phyloP scores from a whole-genome alignment of 2,797 vertebrate species.

The Hipposideros larvatus region DNA sequence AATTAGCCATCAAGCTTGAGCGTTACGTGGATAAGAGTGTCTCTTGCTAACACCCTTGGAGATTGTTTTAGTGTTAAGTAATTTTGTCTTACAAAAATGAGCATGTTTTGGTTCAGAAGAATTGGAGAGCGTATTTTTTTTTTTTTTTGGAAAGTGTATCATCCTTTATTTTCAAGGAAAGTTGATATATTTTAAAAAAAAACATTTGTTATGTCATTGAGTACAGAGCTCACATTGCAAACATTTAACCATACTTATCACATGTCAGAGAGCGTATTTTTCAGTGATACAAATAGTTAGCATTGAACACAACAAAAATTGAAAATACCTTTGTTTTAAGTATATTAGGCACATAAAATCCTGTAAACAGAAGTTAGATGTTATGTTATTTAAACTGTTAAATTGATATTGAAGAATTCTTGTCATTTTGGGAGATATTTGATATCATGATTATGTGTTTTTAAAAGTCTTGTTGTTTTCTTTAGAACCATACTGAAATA shows the following conservation, averaged over 20 bases:
- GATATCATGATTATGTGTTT: background rate
- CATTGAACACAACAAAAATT: slow-evolving; percentile 4
- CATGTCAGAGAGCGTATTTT: slow-evolving; percentile 17
- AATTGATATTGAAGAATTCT: slow-evolving; percentile 22
- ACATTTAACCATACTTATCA: too few relatives aligned
- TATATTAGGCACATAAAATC: background rate
- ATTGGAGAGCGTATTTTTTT: slow-evolving; percentile 36
- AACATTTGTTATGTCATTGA: too few relatives aligned
- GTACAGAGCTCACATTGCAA: too few relatives aligned
- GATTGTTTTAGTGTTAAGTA: slow-evolving; percentile 69
- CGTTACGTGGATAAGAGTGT: slow-evolving; percentile 64
- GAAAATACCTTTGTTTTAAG: slow-evolving; percentile 26
- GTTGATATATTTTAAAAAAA: too few relatives aligned
- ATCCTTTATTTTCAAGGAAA: too few relatives aligned
- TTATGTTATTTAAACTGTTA: slow-evolving; percentile 15
- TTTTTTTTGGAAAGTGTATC: too few relatives aligned
- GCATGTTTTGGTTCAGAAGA: slow-evolving; percentile 64
- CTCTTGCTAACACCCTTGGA: slow-evolving; percentile 35
- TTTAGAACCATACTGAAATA: background rate
- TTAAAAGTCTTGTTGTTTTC: background rate
- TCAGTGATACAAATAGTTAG: background rate
- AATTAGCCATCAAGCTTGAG: slow-evolving; percentile 61
- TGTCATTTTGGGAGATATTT: slow-evolving; percentile 22
- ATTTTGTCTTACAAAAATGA: slow-evolving; percentile 61
- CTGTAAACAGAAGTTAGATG: slow-evolving; percentile 6